Conservation (phyloP, 2,888 invertebrate species). For the Drosophila prolongata region DNA sequence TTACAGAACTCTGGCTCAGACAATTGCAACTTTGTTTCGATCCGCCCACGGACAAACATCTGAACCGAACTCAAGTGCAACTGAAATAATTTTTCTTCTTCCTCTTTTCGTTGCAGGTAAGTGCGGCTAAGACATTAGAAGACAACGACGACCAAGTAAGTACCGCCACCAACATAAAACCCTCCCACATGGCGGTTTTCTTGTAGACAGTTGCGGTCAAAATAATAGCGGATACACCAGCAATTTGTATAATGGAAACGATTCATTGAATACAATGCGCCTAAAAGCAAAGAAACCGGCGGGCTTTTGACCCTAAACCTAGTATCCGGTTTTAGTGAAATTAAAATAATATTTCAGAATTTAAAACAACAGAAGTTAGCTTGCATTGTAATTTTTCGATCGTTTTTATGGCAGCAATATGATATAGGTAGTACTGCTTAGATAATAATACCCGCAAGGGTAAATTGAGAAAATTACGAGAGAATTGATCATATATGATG, state of each 20-base stretch:
- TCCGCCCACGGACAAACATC: slow-evolving; percentile 45
- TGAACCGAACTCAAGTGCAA: slow-evolving; percentile 34
- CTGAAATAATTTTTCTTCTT: slow-evolving; percentile 53
- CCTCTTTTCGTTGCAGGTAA: slow-evolving; percentile 65
- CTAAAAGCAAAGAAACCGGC: no score
- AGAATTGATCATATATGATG: no score
- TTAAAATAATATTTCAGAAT: no score
- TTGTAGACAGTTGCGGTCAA: slow-evolving; percentile 4
- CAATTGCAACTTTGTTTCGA: slow-evolving; percentile 62
- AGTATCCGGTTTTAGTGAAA: no score
- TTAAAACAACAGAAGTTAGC: no score
- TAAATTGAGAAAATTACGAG: no score
- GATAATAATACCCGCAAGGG: no score
- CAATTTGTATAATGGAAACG: not conserved
- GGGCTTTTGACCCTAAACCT: no score
- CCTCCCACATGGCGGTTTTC: slow-evolving; percentile 44
- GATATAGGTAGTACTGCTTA: no score
- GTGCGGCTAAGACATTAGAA: slow-evolving; percentile 49
- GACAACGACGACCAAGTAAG: slow-evolving; percentile 65
- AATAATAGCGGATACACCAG: slow-evolving; percentile 1
- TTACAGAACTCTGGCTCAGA: slow-evolving; percentile 39
- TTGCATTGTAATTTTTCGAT: no score
- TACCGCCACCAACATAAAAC: slow-evolving; percentile 36
- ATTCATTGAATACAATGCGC: no score
- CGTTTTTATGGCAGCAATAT: no score